Base-by-base conservation (phyloP, 2,797 vertebrate genomes). In the Podarcis lilfordi region DNA sequence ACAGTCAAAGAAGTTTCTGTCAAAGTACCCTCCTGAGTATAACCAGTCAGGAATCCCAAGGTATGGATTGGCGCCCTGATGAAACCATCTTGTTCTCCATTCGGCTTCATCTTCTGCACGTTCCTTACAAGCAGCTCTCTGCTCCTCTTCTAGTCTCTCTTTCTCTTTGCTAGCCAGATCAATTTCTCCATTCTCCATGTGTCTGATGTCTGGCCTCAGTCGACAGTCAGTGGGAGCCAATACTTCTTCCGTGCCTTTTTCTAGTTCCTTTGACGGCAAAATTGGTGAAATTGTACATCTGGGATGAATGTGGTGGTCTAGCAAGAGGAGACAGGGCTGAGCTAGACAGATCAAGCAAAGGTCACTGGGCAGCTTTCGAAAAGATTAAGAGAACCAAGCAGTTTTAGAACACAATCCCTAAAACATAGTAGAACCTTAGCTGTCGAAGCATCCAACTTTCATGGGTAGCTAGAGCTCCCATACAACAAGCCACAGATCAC, bases 201-300 rank as follows among this genome's bases (percentile, higher is more conserved):
- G 97, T 74, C 98, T 97, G 96, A 99, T 99, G 89, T 99, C 99
- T 0, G 99, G 99, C 23, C 99, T 97, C 40, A 99, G 97, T 88
- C 99, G 98, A 92, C 98, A 99, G 96, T 99, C 99, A 0, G 99
- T 99, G 72, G 97, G 97, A 5, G 98, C 96, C 90, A 99, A 80
- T 2, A 93, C 89, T 66, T 95, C 96, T 86, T 98, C 98, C 98
- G 98, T 98, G 88, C 98, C 97, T 0, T 97, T 95, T 59, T 98
- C 97, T 88, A 99, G 93, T 93, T 99, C 99, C 2, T 99, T 99
- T 97, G 95, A 99, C 97, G 0, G 99, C 98, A 96, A 99, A 99
- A 91, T 97, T 98, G 92, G 98, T 99, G 94, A 99, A 99, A 93
- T 99, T 99, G 93, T 99, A 99, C 98, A 99, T 99, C 99, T 99